Evolutionary conservation across 2,888 invertebrate genomes (phyloP).

Genomic region (Synergus umbraculus): DNA sequence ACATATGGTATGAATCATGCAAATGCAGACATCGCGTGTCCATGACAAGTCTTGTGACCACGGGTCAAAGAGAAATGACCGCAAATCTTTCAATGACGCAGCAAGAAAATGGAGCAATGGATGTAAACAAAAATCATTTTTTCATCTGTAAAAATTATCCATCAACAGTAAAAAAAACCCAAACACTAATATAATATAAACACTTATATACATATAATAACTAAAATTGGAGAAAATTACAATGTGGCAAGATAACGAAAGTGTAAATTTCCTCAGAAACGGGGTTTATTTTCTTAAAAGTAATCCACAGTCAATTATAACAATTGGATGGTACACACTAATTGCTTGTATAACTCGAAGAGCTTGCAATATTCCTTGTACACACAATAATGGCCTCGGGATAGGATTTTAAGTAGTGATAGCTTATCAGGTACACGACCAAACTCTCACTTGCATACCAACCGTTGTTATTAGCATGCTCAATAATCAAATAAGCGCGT

Average conservation of each 20-base stretch:
- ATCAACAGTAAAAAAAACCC: too few species aligned
- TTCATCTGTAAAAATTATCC: too few species aligned
- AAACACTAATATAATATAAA: too few species aligned
- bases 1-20: constrained; percentile 40
- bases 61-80: constrained; percentile 50
- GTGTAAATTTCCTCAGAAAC: neutral
- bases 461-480: neutral
- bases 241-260: neutral
- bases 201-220: too few species aligned
- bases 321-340: constrained; percentile 5
- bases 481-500: neutral
- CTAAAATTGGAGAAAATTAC: neutral
- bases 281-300: neutral
- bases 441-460: constrained; percentile 9
- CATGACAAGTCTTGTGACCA: constrained; percentile 35
- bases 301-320: constrained; percentile 1
- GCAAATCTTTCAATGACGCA: constrained; percentile 38
- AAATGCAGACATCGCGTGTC: constrained; percentile 4
- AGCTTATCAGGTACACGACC: constrained; percentile 18
- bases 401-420: constrained; percentile 19
- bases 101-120: neutral
- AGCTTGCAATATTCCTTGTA: neutral
- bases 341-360: neutral
- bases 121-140: neutral
- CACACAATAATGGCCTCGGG: constrained; percentile 14